These are phyloP conservation scores for Hemibagrus wyckioides DNA, from an alignment of 2,113 vertebrate species.

Conservation along the genomic window DNA sequence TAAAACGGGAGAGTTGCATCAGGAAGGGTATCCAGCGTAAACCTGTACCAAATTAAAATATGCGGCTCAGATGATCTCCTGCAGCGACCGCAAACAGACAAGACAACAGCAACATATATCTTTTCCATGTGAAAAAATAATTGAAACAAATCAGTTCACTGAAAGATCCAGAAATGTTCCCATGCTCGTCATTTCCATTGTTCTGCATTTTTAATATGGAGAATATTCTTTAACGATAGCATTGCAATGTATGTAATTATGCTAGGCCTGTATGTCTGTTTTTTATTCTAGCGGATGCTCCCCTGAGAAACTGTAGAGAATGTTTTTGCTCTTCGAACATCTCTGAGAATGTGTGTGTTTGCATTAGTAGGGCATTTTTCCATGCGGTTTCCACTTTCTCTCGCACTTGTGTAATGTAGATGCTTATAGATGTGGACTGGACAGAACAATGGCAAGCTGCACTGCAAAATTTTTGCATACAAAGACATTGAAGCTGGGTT, in stretches of 20 bases:
- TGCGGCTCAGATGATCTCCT: too few relatives aligned
- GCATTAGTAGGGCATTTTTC: slow-evolving; percentile 55
- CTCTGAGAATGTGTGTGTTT: slow-evolving; percentile 54
- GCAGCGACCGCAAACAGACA: too few relatives aligned
- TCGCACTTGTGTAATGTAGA: background rate
- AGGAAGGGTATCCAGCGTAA: too few relatives aligned
- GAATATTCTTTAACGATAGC: background rate
- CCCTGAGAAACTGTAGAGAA: slow-evolving; percentile 55
- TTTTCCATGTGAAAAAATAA: background rate
- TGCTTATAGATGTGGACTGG: background rate
- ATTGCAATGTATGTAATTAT: background rate
- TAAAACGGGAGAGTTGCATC: too few relatives aligned
- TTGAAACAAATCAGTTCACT: background rate
- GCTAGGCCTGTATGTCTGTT: background rate
- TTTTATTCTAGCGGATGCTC: slow-evolving; percentile 30
- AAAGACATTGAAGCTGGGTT: background rate
- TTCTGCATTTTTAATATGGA: background rate
- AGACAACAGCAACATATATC: background rate
- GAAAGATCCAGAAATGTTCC: background rate
- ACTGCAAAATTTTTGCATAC: background rate
- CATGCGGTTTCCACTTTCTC: background rate
- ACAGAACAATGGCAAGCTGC: background rate
- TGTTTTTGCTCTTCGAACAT: slow-evolving; percentile 54
- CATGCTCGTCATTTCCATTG: background rate
- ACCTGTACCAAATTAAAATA: too few relatives aligned